Percentiles rank a stretch among this genome's conserved stretches.
These are phyloP conservation scores for Cochlearius cochlearius DNA, from an alignment of 2,113 vertebrate genomes.

Conservation along the genomic window DNA sequence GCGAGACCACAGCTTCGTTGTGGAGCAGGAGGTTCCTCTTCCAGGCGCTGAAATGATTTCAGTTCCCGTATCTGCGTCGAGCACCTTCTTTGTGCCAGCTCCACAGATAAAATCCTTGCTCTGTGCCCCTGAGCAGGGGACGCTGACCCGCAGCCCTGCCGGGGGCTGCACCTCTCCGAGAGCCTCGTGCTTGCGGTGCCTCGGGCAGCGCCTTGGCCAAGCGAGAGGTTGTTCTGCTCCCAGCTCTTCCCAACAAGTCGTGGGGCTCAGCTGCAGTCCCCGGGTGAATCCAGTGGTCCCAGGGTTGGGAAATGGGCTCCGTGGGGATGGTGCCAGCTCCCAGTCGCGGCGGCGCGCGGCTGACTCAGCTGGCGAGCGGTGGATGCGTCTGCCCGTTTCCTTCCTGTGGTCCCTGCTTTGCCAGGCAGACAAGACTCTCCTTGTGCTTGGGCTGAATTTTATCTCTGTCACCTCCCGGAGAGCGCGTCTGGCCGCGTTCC, in stretches of 20 bases:
- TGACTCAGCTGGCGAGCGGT: not conserved
- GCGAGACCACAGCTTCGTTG: not conserved
- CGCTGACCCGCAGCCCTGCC: fast-evolving
- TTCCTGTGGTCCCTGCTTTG: not conserved
- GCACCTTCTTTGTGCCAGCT: not conserved
- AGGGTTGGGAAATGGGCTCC: not conserved
- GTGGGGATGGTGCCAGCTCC: not conserved
- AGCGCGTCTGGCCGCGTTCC: fast-evolving
- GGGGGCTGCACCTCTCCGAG: fast-evolving
- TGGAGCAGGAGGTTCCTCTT: constrained; percentile 24
- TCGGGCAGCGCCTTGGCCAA: not conserved
- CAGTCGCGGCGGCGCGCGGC: fast-evolving
- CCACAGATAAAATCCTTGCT: not conserved
- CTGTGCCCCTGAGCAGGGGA: not conserved
- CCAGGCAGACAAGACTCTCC: not conserved
- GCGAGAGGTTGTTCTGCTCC: not conserved
- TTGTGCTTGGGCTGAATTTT: not conserved
- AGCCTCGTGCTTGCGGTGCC: not conserved
- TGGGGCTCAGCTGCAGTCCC: not conserved
- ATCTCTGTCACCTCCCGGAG: not conserved
- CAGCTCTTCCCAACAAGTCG: fast-evolving
- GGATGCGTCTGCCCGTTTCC: not conserved
- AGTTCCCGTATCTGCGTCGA: not conserved
- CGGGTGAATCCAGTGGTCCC: fast-evolving
- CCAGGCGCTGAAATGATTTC: not conserved